phyloP scores from a whole-genome alignment of 2,113 vertebrate genomes.

The Oncorhynchus tshawytscha region DNA sequence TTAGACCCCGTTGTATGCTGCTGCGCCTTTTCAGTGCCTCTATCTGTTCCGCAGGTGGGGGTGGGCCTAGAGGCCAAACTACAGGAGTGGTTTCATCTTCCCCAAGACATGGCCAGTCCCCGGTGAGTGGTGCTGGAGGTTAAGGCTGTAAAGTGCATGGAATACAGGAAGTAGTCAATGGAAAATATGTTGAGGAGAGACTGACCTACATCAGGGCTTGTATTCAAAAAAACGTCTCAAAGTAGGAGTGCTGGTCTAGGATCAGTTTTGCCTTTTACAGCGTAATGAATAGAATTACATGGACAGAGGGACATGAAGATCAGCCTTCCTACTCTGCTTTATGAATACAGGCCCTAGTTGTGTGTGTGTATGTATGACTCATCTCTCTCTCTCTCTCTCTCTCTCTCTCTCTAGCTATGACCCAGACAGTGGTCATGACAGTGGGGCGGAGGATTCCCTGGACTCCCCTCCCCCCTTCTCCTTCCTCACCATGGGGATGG shows the following conservation, averaged over 20 bases:
- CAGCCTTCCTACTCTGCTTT: no score
- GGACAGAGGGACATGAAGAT: no score
- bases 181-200: neutral
- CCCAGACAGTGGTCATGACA: conserved; percentile 94
- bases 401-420: conserved; percentile 78
- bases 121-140: conserved; percentile 73
- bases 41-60: conserved; percentile 75
- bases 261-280: no score
- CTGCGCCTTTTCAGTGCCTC: neutral
- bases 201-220: neutral
- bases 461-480: conserved; percentile 87
- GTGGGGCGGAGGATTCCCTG: conserved; percentile 86
- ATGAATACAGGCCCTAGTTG: neutral
- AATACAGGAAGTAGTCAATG: neutral
- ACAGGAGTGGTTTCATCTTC: conserved; percentile 95
- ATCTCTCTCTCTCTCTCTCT: neutral
- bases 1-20: neutral
- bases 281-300: no score
- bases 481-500: conserved; percentile 98
- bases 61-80: conserved; percentile 93
- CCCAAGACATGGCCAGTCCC: conserved; percentile 93
- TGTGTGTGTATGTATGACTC: neutral
- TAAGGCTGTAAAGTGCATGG: neutral
- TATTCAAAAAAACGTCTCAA: neutral
- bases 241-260: neutral